Evolutionary conservation across 2,797 vertebrate species (phyloP).

Genomic region (Onychomys leucogaster): DNA sequence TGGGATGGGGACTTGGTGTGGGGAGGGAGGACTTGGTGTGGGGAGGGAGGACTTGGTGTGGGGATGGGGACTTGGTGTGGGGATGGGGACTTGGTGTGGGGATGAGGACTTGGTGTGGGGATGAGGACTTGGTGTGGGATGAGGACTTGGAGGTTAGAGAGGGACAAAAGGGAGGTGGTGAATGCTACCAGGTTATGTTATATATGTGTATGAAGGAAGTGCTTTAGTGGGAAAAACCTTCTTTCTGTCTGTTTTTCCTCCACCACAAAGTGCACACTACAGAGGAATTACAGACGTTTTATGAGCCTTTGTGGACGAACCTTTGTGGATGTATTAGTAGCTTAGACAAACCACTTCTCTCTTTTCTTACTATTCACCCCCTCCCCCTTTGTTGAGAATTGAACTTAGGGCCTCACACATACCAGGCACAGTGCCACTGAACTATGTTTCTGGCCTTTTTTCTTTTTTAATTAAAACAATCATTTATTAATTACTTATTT

Average conservation of each 20-base stretch:
- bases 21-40: too few relatives aligned
- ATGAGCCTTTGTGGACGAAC: background rate
- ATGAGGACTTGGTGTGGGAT: too few relatives aligned
- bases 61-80: too few relatives aligned
- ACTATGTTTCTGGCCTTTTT: background rate
- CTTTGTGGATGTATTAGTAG: background rate
- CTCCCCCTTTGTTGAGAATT: background rate
- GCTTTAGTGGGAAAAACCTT: background rate
- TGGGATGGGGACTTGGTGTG: too few relatives aligned
- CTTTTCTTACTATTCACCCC: background rate
- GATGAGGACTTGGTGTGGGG: background rate
- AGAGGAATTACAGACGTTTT: background rate
- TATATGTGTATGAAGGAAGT: background rate
- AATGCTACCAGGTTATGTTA: background rate
- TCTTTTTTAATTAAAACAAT: background rate
- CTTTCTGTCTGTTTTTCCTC: background rate
- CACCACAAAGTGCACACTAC: background rate
- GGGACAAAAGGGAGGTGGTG: background rate
- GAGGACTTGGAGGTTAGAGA: background rate
- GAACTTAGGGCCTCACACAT: background rate
- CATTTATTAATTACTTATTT: background rate
- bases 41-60: too few relatives aligned
- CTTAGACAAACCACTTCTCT: background rate
- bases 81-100: too few relatives aligned
- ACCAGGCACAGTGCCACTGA: background rate